Base-by-base conservation (phyloP, 2,888 invertebrate species). In the Lamproptera curius region DNA sequence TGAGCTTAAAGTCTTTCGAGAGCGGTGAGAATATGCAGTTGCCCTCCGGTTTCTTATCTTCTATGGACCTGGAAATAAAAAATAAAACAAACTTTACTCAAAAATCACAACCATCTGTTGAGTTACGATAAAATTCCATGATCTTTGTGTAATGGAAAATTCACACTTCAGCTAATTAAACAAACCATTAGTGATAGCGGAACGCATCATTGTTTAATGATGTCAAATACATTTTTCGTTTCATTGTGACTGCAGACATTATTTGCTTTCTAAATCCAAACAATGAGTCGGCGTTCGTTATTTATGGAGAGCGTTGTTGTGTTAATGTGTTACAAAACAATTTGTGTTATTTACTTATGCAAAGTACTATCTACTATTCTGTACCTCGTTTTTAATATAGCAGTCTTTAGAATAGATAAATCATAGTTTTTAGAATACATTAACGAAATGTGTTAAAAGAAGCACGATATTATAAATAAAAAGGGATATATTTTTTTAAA, bases 61-160 rank as follows among this genome's bases (percentile, higher is more conserved):
- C 80, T 34, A 78, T 66, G 26, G 83, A 76, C 67, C 85, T 86
- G 82, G 38, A 84, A 84, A 57, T 28, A n/a, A n/a, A n/a, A n/a
- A n/a, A n/a, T n/a, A n/a, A n/a, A n/a, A n/a, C n/a, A n/a, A n/a
- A n/a, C n/a, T n/a, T n/a, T n/a, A n/a, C n/a, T n/a, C n/a, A n/a
- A n/a, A n/a, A n/a, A n/a, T n/a, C n/a, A n/a, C n/a, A n/a, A n/a
- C n/a, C n/a, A n/a, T 6, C 15, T 31, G 16, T 9, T 2, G 1
- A 17, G 26, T 35, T 35, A 26, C 14, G 3, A 34, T 13, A 33
- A 42, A 13, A 28, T 42, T 47, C 47, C 33, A 16, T 42, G 31
- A 33, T 23, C 47, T 42, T 33, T 15, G 38, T 37, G 20, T 6
- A 6, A 15, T 20, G 16, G 16, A 28, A 34, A 35, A 37, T 44